Evolutionary conservation across 2,113 vertebrate genomes (phyloP).

Genomic region (Rhinogobius similis): DNA sequence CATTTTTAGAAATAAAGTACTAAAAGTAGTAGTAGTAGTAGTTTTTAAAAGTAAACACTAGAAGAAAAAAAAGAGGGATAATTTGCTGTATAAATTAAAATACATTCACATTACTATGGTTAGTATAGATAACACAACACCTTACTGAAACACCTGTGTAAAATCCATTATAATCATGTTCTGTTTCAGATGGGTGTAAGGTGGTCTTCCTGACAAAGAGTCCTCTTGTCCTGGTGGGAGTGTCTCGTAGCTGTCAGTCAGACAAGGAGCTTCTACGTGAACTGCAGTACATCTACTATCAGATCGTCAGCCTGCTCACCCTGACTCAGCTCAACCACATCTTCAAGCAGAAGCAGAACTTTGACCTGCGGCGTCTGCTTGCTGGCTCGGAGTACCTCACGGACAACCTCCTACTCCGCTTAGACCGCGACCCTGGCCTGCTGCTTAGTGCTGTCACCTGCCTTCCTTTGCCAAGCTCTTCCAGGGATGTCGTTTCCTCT

Average conservation of each 20-base stretch:
- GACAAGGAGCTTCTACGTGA: conserved; percentile 93
- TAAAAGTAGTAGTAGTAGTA: no score
- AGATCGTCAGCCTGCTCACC: conserved; percentile 95
- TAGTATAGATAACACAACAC: neutral
- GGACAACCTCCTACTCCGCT: conserved; percentile 88
- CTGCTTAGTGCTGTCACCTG: conserved; percentile 92
- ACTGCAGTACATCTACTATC: conserved; percentile 96
- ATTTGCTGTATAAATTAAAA: neutral
- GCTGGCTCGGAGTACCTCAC: conserved; percentile 94
- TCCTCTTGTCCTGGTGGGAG: conserved; percentile 92
- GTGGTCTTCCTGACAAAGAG: conserved; percentile 94
- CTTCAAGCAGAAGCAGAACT: conserved; percentile 96
- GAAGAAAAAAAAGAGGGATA: neutral
- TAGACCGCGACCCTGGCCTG: conserved; percentile 92
- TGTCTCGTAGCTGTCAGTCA: conserved; percentile 87
- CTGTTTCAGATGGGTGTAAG: conserved; percentile 88
- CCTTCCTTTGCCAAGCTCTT: conserved; percentile 82
- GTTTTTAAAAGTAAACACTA: no score
- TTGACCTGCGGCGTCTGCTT: conserved; percentile 91
- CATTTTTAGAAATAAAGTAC: no score
- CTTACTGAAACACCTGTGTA: neutral
- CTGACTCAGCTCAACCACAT: conserved; percentile 94
- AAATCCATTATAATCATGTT: neutral
- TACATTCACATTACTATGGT: neutral
- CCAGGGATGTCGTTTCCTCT: conserved; percentile 84